A percentile compares a stretch with the other conserved stretches of the same genome.
These are phyloP conservation scores for Pseudomyrmex sp. DNA, from an alignment of 1,140 invertebrate species.

Conservation along the genomic window DNA sequence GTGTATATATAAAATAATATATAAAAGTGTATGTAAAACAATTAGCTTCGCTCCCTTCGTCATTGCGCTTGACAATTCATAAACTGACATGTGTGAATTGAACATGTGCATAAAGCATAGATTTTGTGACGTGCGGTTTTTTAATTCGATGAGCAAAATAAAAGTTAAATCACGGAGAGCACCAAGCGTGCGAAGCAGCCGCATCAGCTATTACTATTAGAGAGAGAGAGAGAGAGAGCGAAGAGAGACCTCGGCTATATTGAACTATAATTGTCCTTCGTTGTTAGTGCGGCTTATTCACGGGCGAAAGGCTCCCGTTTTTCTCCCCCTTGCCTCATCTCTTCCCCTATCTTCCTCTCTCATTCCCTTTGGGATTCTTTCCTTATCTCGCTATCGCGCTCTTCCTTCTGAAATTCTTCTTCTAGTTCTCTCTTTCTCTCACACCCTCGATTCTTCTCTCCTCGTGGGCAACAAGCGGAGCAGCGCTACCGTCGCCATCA, in stretches of 20 bases:
- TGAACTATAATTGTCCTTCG: constrained; percentile 77
- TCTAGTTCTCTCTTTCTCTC: constrained; percentile 52
- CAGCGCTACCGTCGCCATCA: constrained; percentile 61
- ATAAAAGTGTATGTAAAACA: too few species aligned
- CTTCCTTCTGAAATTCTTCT: constrained; percentile 57
- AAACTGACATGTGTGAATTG: background rate
- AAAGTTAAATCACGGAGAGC: constrained; percentile 6
- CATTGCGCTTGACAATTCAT: background rate
- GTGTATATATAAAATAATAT: too few species aligned
- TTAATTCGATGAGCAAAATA: background rate
- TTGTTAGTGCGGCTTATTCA: constrained; percentile 74
- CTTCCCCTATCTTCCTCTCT: constrained; percentile 32
- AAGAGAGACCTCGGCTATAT: constrained; percentile 68
- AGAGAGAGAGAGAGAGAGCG: constrained; percentile 10
- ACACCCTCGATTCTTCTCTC: constrained; percentile 68
- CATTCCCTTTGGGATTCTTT: constrained; percentile 51
- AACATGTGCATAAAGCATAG: background rate
- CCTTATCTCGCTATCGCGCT: background rate
- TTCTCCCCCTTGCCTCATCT: constrained; percentile 14
- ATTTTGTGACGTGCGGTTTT: background rate
- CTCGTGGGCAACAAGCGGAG: constrained; percentile 66
- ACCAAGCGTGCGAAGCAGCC: constrained; percentile 63
- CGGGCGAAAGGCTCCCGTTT: constrained; percentile 64
- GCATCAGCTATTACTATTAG: constrained; percentile 72
- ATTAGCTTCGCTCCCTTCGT: too few species aligned